phyloP scores from a whole-genome alignment of 2,113 vertebrate genomes.

The Oryzias javanicus region DNA sequence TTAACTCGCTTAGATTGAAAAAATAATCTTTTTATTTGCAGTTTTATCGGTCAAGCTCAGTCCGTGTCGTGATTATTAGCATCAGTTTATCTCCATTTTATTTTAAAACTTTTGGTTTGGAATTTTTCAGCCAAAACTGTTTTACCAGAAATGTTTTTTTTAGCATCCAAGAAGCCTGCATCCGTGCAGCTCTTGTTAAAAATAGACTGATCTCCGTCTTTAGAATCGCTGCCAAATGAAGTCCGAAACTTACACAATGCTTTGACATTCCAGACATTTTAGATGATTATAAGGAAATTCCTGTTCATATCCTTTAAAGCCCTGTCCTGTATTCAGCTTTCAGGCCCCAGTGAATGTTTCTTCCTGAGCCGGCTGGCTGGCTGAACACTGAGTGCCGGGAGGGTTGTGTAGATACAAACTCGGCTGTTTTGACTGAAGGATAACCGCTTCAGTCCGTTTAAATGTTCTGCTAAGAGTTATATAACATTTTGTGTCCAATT shows the following conservation, averaged over 20 bases:
- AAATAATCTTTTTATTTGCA: no score
- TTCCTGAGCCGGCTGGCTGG: background rate
- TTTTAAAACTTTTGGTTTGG: no score
- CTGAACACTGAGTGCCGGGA: background rate
- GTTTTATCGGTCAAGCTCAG: no score
- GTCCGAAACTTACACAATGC: background rate
- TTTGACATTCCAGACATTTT: background rate
- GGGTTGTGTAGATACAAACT: slow-evolving; percentile 3
- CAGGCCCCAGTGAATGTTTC: background rate
- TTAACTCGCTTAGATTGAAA: no score
- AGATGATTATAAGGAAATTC: background rate
- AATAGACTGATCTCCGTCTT: background rate
- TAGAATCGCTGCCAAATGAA: background rate
- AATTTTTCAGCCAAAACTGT: no score
- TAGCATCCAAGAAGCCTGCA: background rate
- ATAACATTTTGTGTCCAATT: slow-evolving; percentile 49
- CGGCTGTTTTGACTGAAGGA: slow-evolving; percentile 9
- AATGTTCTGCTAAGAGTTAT: slow-evolving; percentile 38
- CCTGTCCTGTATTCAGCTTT: background rate
- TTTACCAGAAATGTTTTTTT: background rate
- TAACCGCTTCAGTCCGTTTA: slow-evolving; percentile 23
- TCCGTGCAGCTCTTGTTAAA: background rate
- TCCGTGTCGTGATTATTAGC: no score
- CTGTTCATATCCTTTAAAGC: background rate
- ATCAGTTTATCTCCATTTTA: no score